A percentile compares a stretch with the other conserved stretches of the same genome.
phyloP scores from a whole-genome alignment of 1,140 invertebrate genomes.

The Hyposmocoma kahamanoa region DNA sequence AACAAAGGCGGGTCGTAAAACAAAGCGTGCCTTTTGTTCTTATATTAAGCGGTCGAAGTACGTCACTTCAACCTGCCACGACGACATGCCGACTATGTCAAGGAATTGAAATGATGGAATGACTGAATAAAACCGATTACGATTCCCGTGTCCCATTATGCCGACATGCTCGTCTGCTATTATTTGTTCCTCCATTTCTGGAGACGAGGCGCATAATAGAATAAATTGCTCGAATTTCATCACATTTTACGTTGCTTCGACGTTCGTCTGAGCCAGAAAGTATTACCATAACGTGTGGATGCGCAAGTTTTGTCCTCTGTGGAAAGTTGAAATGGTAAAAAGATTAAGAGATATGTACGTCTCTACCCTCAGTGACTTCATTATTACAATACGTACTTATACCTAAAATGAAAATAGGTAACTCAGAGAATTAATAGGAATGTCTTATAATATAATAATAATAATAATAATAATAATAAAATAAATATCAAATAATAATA shows the following conservation, averaged over 20 bases:
- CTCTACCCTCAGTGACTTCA: too few species aligned
- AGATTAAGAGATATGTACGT: too few species aligned
- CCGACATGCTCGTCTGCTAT: conserved; percentile 16
- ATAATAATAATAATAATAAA: too few species aligned
- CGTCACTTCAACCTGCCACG: neutral
- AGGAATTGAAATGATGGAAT: neutral
- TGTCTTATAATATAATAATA: too few species aligned
- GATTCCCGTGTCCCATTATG: conserved; percentile 23
- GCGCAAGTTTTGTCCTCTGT: too few species aligned
- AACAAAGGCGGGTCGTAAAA: neutral
- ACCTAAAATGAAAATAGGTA: too few species aligned
- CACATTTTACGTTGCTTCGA: conserved; percentile 5
- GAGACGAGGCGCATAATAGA: conserved; percentile 11
- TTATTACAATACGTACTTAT: too few species aligned
- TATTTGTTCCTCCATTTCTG: conserved; percentile 17
- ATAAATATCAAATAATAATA: too few species aligned
- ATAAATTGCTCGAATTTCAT: conserved; percentile 16
- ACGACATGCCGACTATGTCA: neutral
- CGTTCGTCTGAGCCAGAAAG: too few species aligned
- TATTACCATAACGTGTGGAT: too few species aligned
- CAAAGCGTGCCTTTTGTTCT: conserved; percentile 14
- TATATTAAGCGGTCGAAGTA: neutral
- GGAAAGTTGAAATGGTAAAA: too few species aligned
- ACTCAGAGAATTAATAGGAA: too few species aligned
- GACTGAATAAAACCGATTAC: conserved; percentile 1